Evolutionary conservation across 92 coral and sea anemone genomes (phyloP).

Genomic region (Nematostella vectensis): DNA sequence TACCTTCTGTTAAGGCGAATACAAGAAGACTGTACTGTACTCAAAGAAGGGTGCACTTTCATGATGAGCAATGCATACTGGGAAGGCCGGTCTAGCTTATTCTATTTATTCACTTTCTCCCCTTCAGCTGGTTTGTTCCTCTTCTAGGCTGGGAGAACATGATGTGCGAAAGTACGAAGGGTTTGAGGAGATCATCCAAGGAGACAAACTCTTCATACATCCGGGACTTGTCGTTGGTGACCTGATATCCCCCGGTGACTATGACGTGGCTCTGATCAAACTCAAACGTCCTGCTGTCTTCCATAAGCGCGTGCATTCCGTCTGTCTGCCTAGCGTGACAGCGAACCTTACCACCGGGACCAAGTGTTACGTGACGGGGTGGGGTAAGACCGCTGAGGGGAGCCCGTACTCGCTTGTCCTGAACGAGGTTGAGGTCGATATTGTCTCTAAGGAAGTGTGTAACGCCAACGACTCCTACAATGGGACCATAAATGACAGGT

Average conservation of each 20-base stretch:
- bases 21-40: no score
- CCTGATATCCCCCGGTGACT: conserved; percentile 49
- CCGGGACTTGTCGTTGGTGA: conserved; percentile 52
- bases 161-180: conserved; percentile 59
- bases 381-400: conserved; percentile 59
- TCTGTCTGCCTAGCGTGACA: conserved; percentile 68
- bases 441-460: conserved; percentile 67
- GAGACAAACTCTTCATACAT: conserved; percentile 51
- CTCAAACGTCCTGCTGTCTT: conserved; percentile 84
- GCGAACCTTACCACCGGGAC: conserved; percentile 35
- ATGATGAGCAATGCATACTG: no score
- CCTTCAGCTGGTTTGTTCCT: no score
- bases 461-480: conserved; percentile 68
- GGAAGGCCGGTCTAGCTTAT: no score
- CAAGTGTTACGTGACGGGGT: conserved; percentile 81
- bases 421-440: conserved; percentile 61
- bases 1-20: no score
- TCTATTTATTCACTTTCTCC: no score
- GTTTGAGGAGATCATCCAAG: conserved; percentile 56
- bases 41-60: no score
- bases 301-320: conserved; percentile 59
- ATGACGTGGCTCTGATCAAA: conserved; percentile 76
- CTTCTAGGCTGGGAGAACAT: conserved; percentile 85
- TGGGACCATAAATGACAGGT: conserved; percentile 24
- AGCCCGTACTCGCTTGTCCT: conserved; percentile 56